Evolutionary conservation across 2,888 invertebrate species (phyloP).

Genomic region (Hofmannophila pseudospretella): DNA sequence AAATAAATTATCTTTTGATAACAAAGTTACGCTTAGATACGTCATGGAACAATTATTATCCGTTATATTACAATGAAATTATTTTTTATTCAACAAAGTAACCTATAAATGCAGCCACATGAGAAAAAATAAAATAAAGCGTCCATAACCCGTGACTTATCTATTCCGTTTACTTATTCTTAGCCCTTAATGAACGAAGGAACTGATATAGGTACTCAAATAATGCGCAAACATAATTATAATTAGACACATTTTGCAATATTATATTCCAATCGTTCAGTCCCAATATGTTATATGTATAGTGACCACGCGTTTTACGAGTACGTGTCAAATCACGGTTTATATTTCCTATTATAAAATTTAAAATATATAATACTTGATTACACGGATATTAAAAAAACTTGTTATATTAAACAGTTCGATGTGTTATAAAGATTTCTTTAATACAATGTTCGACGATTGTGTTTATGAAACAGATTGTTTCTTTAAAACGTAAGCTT

Average conservation of each 20-base stretch:
- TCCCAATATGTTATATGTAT: not conserved
- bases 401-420: too few species aligned
- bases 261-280: not conserved
- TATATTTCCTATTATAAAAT: not conserved
- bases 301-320: not conserved
- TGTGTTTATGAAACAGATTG: too few species aligned
- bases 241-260: not conserved
- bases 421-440: too few species aligned
- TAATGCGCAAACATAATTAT: not conserved
- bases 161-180: not conserved
- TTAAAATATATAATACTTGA: not conserved
- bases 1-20: too few species aligned
- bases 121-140: not conserved
- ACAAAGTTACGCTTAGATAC: too few species aligned
- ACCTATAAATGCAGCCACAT: too few species aligned
- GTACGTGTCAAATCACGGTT: not conserved
- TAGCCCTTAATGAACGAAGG: not conserved
- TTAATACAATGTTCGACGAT: too few species aligned
- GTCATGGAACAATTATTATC: too few species aligned
- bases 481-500: too few species aligned
- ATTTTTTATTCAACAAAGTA: too few species aligned
- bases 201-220: not conserved
- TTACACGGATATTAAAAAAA: too few species aligned
- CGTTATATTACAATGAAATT: too few species aligned
- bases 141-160: not conserved